phyloP scores from a whole-genome alignment of 2,113 vertebrate species.

The Carettochelys insculpta region DNA sequence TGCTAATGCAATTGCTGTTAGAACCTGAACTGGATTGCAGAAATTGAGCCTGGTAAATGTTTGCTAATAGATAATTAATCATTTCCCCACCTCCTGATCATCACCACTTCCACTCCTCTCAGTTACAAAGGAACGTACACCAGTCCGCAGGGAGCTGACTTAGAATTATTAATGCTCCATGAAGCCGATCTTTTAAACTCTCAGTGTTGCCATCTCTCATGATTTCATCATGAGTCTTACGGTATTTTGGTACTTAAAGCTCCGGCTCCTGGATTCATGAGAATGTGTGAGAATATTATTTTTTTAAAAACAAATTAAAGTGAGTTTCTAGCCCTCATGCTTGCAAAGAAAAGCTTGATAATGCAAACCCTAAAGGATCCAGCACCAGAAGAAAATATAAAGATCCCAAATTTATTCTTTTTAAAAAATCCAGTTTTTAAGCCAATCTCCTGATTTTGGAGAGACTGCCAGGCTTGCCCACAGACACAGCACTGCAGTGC shows the following conservation, averaged over 20 bases:
- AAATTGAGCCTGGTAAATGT: conserved; percentile 12
- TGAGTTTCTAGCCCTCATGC: neutral
- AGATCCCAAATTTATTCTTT: neutral
- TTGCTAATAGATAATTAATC: neutral
- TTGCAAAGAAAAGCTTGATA: neutral
- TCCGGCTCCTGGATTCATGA: neutral
- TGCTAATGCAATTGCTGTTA: neutral
- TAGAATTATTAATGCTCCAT: neutral
- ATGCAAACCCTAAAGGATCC: neutral
- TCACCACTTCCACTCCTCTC: neutral
- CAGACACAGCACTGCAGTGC: neutral
- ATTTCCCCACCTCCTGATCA: neutral
- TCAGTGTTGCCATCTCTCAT: neutral
- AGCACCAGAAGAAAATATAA: neutral
- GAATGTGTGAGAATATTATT: neutral
- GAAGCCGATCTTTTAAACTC: neutral
- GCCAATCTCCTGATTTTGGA: neutral
- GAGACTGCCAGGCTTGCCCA: neutral
- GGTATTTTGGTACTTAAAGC: neutral
- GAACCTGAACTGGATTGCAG: neutral
- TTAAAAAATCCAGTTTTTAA: neutral
- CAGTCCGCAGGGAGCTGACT: neutral
- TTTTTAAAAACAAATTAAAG: neutral
- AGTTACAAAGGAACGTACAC: neutral
- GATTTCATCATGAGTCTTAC: neutral